These are phyloP conservation scores for Terrapene triunguis DNA, from an alignment of 2,113 vertebrate species.

Conservation along the genomic window DNA sequence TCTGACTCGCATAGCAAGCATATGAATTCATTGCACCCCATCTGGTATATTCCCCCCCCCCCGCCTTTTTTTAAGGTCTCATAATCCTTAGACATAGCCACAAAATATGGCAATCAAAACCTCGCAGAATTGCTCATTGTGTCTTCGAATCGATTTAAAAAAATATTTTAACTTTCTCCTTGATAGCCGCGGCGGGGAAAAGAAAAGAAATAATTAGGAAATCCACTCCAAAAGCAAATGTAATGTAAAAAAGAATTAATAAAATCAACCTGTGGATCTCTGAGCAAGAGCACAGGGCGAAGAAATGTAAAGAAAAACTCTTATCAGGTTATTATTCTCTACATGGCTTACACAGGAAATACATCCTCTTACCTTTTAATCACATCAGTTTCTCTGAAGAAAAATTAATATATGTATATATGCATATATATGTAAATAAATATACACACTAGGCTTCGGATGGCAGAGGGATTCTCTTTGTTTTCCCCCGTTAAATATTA, in stretches of 20 bases:
- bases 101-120: no score
- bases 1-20: constrained; percentile 51
- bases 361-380: background rate
- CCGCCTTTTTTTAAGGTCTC: constrained; percentile 17
- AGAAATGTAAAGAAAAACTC: background rate
- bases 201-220: background rate
- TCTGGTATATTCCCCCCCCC: constrained; percentile 59
- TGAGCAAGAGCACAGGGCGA: background rate
- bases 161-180: constrained; percentile 13
- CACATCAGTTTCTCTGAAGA: background rate
- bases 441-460: background rate
- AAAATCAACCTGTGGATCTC: constrained; percentile 34
- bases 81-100: background rate
- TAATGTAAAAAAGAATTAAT: background rate
- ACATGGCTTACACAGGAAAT: background rate
- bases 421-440: background rate
- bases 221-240: background rate
- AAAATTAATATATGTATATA: fast-evolving
- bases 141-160: background rate
- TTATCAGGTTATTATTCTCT: background rate
- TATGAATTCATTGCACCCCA: constrained; percentile 71
- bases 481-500: fast-evolving
- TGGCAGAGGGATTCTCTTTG: background rate
- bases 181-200: background rate
- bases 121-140: background rate